A percentile compares a stretch with the other conserved stretches of the same genome.
These are phyloP conservation scores for Meloidogyne hapla DNA, from an alignment of 1,140 invertebrate genomes.

Conservation along the genomic window DNA sequence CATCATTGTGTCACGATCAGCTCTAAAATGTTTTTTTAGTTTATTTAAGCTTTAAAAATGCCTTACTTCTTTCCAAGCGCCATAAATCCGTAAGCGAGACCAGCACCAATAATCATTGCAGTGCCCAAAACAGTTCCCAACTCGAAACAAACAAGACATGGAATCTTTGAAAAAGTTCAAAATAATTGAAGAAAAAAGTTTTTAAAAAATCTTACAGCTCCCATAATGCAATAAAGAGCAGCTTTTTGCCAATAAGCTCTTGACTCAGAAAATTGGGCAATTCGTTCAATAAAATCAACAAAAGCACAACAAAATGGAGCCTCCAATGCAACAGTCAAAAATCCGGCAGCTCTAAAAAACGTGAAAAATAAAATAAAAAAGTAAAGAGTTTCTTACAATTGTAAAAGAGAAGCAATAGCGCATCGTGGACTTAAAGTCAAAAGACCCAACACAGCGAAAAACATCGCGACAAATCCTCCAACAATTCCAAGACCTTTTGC, in stretches of 20 bases:
- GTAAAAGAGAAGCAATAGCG: conserved; percentile 79
- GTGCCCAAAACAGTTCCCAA: conserved; percentile 79
- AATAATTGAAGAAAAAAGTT: neutral
- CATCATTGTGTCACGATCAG: conserved; percentile 61
- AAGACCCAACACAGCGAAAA: conserved; percentile 79
- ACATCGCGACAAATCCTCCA: conserved; percentile 82
- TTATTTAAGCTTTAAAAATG: neutral
- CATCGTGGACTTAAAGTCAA: conserved; percentile 74
- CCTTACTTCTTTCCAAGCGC: conserved; percentile 72
- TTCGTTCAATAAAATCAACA: conserved; percentile 82
- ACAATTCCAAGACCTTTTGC: conserved; percentile 79
- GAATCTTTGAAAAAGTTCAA: conserved; percentile 30
- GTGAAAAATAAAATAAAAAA: neutral
- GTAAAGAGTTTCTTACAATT: conserved; percentile 72
- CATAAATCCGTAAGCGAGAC: conserved; percentile 88
- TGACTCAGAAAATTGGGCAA: conserved; percentile 78
- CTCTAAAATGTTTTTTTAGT: conserved; percentile 38
- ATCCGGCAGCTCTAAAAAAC: conserved; percentile 73
- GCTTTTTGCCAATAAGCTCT: conserved; percentile 86
- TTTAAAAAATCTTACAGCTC: conserved; percentile 3
- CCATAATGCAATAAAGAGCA: conserved; percentile 75
- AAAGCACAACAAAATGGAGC: conserved; percentile 91
- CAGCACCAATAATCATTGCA: conserved; percentile 82
- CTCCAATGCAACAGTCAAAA: conserved; percentile 81
- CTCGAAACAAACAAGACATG: conserved; percentile 77